phyloP scores from a whole-genome alignment of 2,888 invertebrate species.

The Oxystoma pomonae region DNA sequence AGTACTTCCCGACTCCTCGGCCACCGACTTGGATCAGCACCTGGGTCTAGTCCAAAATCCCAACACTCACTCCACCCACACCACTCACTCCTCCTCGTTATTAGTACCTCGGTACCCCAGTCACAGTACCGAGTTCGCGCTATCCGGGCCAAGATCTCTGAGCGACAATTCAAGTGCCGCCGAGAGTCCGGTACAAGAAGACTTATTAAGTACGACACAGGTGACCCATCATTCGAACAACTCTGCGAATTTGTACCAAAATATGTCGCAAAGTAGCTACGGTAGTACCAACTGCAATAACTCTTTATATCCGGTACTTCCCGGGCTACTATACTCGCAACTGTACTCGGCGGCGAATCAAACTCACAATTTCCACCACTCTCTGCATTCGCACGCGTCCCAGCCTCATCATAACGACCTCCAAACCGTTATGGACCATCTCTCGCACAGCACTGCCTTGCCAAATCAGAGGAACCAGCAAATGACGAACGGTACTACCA shows the following conservation, averaged over 20 bases:
- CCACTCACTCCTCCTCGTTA: conserved; percentile 49
- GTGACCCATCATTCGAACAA: conserved; percentile 51
- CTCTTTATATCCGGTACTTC: conserved; percentile 72
- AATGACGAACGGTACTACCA: conserved; percentile 48
- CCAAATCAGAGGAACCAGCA: conserved; percentile 42
- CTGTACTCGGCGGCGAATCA: conserved; percentile 76
- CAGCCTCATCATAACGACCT: conserved; percentile 57
- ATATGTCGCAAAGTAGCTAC: conserved; percentile 46
- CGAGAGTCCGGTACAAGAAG: conserved; percentile 79
- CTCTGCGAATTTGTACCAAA: conserved; percentile 45
- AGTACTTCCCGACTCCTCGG: conserved; percentile 78
- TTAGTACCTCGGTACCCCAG: conserved; percentile 65
- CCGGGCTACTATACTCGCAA: conserved; percentile 80
- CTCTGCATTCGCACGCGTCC: conserved; percentile 62
- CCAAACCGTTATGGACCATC: conserved; percentile 74
- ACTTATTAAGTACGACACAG: conserved; percentile 59
- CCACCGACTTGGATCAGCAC: conserved; percentile 70
- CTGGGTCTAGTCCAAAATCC: conserved; percentile 58
- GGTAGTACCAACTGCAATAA: conserved; percentile 64
- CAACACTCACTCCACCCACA: conserved; percentile 49
- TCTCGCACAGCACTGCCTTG: conserved; percentile 55
- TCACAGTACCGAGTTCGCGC: conserved; percentile 58
- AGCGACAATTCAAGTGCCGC: conserved; percentile 81
- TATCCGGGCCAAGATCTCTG: conserved; percentile 69
- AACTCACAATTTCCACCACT: conserved; percentile 67